phyloP scores from a whole-genome alignment of 2,797 vertebrate species.

The Astyanax mexicanus region DNA sequence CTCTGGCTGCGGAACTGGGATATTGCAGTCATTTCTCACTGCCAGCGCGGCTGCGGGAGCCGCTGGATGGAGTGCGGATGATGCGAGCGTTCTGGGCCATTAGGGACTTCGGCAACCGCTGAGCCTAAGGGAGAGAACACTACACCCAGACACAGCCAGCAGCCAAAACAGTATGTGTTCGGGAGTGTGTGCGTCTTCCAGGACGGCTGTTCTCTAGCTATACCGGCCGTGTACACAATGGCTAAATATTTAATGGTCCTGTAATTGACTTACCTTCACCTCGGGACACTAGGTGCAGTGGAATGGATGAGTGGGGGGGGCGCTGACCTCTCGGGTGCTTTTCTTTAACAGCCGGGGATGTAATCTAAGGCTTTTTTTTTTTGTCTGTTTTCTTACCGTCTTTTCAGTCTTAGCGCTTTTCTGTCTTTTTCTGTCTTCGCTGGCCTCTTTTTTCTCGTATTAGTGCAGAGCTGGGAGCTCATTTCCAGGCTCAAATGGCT shows the following conservation, averaged over 20 bases:
- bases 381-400: conserved; percentile 50
- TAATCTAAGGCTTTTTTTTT: conserved; percentile 60
- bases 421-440: conserved; percentile 28
- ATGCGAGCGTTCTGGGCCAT: conserved; percentile 55
- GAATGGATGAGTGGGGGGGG: conserved; percentile 17
- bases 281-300: conserved; percentile 22
- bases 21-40: conserved; percentile 64
- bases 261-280: conserved; percentile 54
- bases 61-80: conserved; percentile 70
- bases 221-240: conserved; percentile 32
- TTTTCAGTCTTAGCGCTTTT: no score
- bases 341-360: conserved; percentile 51
- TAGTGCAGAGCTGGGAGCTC: conserved; percentile 51
- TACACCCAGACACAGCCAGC: conserved; percentile 58
- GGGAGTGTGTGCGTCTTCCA: conserved; percentile 35
- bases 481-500: conserved; percentile 52
- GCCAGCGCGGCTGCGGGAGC: conserved; percentile 50
- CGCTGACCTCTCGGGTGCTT: conserved; percentile 44
- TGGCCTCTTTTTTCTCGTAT: conserved; percentile 37
- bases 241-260: conserved; percentile 55
- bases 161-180: conserved; percentile 57
- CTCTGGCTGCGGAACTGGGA: conserved; percentile 55
- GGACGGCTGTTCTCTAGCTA: conserved; percentile 40
- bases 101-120: conserved; percentile 60
- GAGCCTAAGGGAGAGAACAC: conserved; percentile 58